Base-by-base conservation (phyloP, 2,888 invertebrate species). In the Hololepta plana region DNA sequence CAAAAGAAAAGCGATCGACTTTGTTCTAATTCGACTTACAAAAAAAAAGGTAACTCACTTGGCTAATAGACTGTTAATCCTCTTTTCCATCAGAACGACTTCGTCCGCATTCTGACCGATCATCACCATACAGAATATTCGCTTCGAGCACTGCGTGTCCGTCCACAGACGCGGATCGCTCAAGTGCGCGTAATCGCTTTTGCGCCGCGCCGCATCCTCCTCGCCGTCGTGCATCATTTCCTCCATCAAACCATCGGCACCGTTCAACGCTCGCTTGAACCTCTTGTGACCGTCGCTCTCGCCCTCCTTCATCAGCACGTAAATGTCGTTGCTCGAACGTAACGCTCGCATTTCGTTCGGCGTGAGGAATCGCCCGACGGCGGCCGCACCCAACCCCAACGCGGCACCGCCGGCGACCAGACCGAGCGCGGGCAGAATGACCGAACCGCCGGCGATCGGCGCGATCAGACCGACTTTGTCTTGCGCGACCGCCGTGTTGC, bases 331-430 rank as follows among this genome's bases (percentile, higher is more conserved):
- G 4, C n/a, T n/a, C n/a, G n/a, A n/a, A n/a, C n/a, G n/a, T n/a
- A 47, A 31, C 2, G 45, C 38, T 22, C 53, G 36, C 47, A 51
- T 46, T 7, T 47, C 43, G 0, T 44, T 36, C 0, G 50, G 49
- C 27, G 46, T 51, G 12, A 77, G 51, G 32, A 73, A 67, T 35
- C 76, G 60, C 5, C 79, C 79, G 32, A 81, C 68, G 1, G 80
- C 80, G 0, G 79, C 75, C 0, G 79, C 80, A 4, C 79, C 80
- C n/a, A 81, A 62, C 1, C 79, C 77, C 12, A 81, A 50, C 2
- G 81, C 81, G 1, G 81, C 80, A 8, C 81, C 80, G n/a, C 80
- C 79, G 6, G 80, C 79, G 42, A 82, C 72, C 4, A 80, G 52
- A 3, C 81, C 76, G 12, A 80, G 53, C 1, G 80, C 79, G 10